These are phyloP conservation scores for Drosophila greeni DNA, from an alignment of 2,888 invertebrate species.

Conservation along the genomic window DNA sequence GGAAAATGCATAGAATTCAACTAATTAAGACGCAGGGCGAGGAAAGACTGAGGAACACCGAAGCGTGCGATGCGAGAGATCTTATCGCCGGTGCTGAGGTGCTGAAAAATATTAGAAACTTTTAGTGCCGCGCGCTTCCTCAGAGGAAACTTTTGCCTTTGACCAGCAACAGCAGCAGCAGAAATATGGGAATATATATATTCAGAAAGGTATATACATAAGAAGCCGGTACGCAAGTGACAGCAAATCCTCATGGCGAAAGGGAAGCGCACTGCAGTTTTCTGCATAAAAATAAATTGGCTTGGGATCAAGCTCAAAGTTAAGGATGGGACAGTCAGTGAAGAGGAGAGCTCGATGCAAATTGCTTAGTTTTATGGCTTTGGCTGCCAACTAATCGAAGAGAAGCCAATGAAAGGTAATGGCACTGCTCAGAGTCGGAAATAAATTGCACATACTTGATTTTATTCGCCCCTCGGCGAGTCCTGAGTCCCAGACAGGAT, in stretches of 20 bases:
- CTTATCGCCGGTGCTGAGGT: constrained; percentile 69
- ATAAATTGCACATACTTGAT: constrained; percentile 29
- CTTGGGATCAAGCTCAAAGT: constrained; percentile 49
- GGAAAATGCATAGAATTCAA: constrained; percentile 70
- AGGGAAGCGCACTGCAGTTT: constrained; percentile 48
- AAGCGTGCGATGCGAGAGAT: constrained; percentile 55
- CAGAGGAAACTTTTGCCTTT: constrained; percentile 63
- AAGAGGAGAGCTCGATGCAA: constrained; percentile 28
- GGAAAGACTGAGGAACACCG: constrained; percentile 33
- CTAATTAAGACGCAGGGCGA: constrained; percentile 63
- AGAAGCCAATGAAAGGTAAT: constrained; percentile 50
- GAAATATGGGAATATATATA: constrained; percentile 9
- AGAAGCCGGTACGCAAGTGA: constrained; percentile 58
- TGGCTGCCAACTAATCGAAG: constrained; percentile 41
- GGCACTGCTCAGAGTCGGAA: constrained; percentile 20
- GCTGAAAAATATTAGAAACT: constrained; percentile 72
- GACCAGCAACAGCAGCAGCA: constrained; percentile 47
- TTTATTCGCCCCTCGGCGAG: constrained; percentile 19
- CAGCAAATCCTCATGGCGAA: constrained; percentile 63
- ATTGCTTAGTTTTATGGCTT: constrained; percentile 51
- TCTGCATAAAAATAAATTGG: constrained; percentile 66
- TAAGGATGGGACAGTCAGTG: constrained; percentile 8
- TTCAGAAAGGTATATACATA: neutral
- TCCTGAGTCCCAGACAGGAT: constrained; percentile 1
- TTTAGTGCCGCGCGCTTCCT: constrained; percentile 43